phyloP scores from a whole-genome alignment of 2,888 invertebrate species.

The Sinelater perroti region DNA sequence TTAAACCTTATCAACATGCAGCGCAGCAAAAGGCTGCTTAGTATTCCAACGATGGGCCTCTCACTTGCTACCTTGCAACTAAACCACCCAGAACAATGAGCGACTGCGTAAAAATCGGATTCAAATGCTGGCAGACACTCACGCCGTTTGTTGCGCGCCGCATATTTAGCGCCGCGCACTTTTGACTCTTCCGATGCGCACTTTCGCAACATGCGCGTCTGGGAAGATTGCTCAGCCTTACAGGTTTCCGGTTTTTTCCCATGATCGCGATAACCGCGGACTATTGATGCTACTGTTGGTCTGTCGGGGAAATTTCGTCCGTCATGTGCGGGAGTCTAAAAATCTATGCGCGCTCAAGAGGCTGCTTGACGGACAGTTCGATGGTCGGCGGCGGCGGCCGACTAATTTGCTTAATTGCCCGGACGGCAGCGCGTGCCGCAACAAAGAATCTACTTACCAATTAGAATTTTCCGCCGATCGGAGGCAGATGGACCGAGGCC shows the following conservation, averaged over 20 bases:
- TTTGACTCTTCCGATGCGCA: no score
- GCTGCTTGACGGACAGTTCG: no score
- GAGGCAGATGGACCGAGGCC: slow-evolving; percentile 21
- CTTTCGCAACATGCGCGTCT: no score
- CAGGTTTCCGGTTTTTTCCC: slow-evolving; percentile 9
- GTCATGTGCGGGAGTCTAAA: no score
- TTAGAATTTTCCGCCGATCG: slow-evolving; percentile 32
- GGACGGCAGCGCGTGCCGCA: slow-evolving; percentile 17
- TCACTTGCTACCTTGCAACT: slow-evolving; percentile 42
- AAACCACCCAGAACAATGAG: slow-evolving; percentile 45
- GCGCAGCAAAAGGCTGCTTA: slow-evolving; percentile 44
- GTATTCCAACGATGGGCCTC: slow-evolving; percentile 42
- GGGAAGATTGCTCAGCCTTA: no score
- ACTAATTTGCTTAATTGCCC: slow-evolving; percentile 28
- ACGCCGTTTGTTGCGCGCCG: slow-evolving; percentile 14
- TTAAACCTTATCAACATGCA: slow-evolving; percentile 47
- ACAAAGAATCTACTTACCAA: slow-evolving; percentile 33
- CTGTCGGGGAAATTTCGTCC: no score
- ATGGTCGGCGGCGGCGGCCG: slow-evolving; percentile 1
- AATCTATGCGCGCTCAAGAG: no score
- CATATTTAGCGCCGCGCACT: no score
- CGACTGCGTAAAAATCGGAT: slow-evolving; percentile 40
- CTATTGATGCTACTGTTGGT: no score
- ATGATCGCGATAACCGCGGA: slow-evolving; percentile 2
- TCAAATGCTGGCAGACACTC: slow-evolving; percentile 35